A percentile compares a stretch with the other conserved stretches of the same genome.
These are phyloP conservation scores for Drosophila hamatofila DNA, from an alignment of 2,888 invertebrate species.

Conservation along the genomic window DNA sequence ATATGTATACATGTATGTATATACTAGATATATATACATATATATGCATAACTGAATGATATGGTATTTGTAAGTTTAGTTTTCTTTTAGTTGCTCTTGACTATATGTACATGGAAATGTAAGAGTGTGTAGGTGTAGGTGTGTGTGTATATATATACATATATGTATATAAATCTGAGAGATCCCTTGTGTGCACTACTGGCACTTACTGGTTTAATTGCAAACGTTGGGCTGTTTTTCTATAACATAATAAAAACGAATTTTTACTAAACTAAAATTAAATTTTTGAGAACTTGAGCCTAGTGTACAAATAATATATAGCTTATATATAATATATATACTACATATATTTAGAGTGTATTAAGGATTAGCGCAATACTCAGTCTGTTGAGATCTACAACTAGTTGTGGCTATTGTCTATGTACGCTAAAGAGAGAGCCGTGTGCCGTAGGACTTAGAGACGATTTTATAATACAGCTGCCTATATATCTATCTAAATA, in stretches of 20 bases:
- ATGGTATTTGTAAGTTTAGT: constrained; percentile 11
- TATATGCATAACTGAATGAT: constrained; percentile 15
- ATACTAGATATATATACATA: constrained; percentile 34
- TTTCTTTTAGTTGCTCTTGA: constrained; percentile 25
- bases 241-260: constrained; percentile 6
- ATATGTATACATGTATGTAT: constrained; percentile 39
- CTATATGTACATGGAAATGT: constrained; percentile 20
- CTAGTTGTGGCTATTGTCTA: constrained; percentile 46
- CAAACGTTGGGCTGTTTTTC: constrained; percentile 54
- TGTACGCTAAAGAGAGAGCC: constrained; percentile 45
- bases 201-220: constrained; percentile 69
- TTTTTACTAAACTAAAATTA: constrained; percentile 17
- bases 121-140: background rate
- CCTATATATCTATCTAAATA: background rate
- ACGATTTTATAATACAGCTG: constrained; percentile 35
- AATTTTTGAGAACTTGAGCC: constrained; percentile 52
- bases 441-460: constrained; percentile 23
- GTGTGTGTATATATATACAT: background rate
- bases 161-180: constrained; percentile 26
- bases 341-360: background rate
- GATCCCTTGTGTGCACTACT: constrained; percentile 64
- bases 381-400: constrained; percentile 80
- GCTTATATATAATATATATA: background rate
- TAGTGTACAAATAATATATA: background rate
- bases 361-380: constrained; percentile 56